Percentiles rank a stretch among this genome's conserved stretches.
These are phyloP conservation scores for Glomeris maerens DNA, from an alignment of 1,140 invertebrate genomes.

Conservation along the genomic window DNA sequence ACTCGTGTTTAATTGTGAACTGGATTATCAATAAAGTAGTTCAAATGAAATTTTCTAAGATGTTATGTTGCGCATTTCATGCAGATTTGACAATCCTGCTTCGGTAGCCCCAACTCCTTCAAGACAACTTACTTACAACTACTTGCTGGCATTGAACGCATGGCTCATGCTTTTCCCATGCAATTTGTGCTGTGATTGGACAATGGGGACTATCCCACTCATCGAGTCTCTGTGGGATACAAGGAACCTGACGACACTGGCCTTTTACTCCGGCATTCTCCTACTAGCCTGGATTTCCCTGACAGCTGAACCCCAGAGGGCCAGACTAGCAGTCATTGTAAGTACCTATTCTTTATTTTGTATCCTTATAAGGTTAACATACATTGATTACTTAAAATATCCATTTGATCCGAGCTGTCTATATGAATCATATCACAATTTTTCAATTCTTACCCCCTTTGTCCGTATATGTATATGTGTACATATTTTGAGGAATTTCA, in stretches of 20 bases:
- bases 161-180: conserved; percentile 80
- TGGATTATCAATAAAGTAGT: too few relatives aligned
- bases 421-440: too few relatives aligned
- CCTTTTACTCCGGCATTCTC: conserved; percentile 48
- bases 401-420: too few relatives aligned
- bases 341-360: too few relatives aligned
- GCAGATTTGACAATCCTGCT: conserved; percentile 83
- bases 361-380: too few relatives aligned
- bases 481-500: too few relatives aligned
- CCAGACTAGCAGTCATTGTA: conserved; percentile 70
- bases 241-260: conserved; percentile 69
- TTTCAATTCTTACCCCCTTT: too few relatives aligned
- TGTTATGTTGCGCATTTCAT: too few relatives aligned
- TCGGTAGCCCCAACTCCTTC: conserved; percentile 58
- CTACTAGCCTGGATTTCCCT: conserved; percentile 49
- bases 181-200: conserved; percentile 93
- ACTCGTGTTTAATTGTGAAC: too few relatives aligned
- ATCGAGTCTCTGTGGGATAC: conserved; percentile 61
- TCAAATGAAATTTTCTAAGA: too few relatives aligned
- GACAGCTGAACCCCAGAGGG: conserved; percentile 48
- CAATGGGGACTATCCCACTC: conserved; percentile 89
- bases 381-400: too few relatives aligned
- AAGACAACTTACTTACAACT: conserved; percentile 84
- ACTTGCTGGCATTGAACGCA: conserved; percentile 75
- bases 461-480: too few relatives aligned